A percentile compares a stretch with the other conserved stretches of the same genome.
phyloP scores from a whole-genome alignment of 2,797 vertebrate species.

The Macropodus opercularis region DNA sequence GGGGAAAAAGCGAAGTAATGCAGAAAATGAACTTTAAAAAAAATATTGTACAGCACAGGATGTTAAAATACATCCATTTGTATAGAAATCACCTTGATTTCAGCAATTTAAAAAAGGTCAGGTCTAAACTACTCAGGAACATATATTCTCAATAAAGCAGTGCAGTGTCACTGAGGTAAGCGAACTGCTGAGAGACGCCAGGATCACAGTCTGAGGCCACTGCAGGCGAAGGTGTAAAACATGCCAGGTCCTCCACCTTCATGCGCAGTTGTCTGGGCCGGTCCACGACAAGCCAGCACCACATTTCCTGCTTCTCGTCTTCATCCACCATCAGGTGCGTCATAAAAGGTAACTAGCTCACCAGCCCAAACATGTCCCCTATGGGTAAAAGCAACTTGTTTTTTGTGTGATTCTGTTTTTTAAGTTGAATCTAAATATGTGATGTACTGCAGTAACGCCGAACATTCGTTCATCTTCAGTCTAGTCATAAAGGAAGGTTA shows the following conservation, averaged over 20 bases:
- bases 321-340: too few species aligned
- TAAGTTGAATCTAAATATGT: neutral
- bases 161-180: slow-evolving; percentile 8
- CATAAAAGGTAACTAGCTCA: slow-evolving; percentile 15
- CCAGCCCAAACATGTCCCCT: neutral
- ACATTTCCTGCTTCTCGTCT: too few species aligned
- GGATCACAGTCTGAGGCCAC: slow-evolving; percentile 26
- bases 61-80: neutral
- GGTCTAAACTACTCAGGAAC: neutral
- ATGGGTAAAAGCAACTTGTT: neutral
- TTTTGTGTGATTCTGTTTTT: neutral
- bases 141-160: slow-evolving; percentile 1
- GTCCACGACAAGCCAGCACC: slow-evolving; percentile 55
- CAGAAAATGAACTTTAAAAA: too few species aligned
- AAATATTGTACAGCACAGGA: too few species aligned
- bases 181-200: slow-evolving; percentile 28
- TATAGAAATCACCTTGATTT: neutral
- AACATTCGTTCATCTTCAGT: slow-evolving; percentile 12
- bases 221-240: slow-evolving; percentile 39
- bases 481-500: neutral
- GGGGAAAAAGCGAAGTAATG: too few species aligned
- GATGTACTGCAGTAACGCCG: too few species aligned
- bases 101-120: neutral
- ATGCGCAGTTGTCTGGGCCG: slow-evolving; percentile 26
- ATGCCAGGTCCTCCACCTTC: slow-evolving; percentile 34